phyloP scores from a whole-genome alignment of 2,888 invertebrate species.

The Pteria penguin region DNA sequence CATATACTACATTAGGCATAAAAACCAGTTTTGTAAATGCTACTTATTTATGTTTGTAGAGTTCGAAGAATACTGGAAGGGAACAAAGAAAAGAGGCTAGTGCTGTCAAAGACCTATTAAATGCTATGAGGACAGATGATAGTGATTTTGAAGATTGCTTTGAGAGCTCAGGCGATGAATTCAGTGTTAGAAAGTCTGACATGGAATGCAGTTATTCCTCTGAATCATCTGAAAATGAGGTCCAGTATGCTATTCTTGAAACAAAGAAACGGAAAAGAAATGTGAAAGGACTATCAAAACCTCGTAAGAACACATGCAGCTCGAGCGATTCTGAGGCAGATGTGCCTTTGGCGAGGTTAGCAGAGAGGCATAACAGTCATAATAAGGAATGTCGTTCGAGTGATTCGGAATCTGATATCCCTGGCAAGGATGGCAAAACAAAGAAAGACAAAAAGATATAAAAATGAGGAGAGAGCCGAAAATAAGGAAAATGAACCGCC shows the following conservation, averaged over 20 bases:
- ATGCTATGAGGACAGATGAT: background rate
- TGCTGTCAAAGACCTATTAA: background rate
- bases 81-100: slow-evolving; percentile 10
- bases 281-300: too few species aligned
- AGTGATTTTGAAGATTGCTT: slow-evolving; percentile 21
- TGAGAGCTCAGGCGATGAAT: slow-evolving; percentile 24
- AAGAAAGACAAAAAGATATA: too few species aligned
- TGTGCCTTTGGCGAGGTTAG: too few species aligned
- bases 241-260: background rate
- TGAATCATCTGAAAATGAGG: slow-evolving; percentile 12
- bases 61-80: too few species aligned
- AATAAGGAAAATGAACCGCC: too few species aligned
- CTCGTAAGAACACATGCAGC: too few species aligned
- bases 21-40: too few species aligned
- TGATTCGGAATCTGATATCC: background rate
- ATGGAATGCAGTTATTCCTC: background rate
- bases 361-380: background rate
- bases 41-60: too few species aligned
- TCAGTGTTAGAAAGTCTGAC: background rate
- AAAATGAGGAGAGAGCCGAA: too few species aligned
- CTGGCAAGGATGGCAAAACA: background rate
- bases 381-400: background rate
- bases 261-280: slow-evolving; percentile 14
- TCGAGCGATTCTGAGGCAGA: too few species aligned
- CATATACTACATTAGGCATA: too few species aligned